These are phyloP conservation scores for Hyperoplus immaculatus DNA, from an alignment of 2,797 vertebrate genomes.

Conservation along the genomic window DNA sequence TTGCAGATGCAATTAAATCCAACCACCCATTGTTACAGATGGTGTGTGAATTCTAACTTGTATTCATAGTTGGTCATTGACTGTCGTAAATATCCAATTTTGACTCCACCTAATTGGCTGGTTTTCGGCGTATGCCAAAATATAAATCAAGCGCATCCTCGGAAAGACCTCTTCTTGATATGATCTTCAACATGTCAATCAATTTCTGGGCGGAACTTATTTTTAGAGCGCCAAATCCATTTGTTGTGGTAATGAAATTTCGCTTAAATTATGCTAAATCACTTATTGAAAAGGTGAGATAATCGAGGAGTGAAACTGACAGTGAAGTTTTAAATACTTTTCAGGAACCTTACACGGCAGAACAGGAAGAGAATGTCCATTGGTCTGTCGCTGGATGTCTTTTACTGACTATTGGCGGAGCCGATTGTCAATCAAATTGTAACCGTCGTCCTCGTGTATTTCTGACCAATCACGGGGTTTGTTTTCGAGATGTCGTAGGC, in stretches of 20 bases:
- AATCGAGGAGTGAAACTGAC: rapidly evolving
- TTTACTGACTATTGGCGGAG: constrained; percentile 47
- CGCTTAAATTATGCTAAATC: background rate
- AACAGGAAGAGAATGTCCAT: constrained; percentile 66
- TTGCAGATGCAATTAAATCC: background rate
- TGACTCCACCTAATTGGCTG: background rate
- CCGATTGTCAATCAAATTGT: constrained; percentile 56
- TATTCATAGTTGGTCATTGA: background rate
- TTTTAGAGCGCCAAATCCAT: background rate
- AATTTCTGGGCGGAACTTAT: constrained; percentile 36
- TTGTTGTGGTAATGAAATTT: background rate
- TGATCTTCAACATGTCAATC: constrained; percentile 58
- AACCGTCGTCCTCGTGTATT: constrained; percentile 24
- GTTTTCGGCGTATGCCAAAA: background rate
- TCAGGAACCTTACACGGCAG: background rate
- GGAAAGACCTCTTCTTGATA: constrained; percentile 31
- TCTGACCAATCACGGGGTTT: constrained; percentile 80
- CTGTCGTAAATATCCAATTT: rapidly evolving
- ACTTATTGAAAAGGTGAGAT: rapidly evolving
- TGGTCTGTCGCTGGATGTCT: constrained; percentile 55
- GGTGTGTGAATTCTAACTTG: rapidly evolving
- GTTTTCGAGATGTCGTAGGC: constrained; percentile 84
- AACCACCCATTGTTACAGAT: rapidly evolving
- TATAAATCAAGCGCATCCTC: background rate
- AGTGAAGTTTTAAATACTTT: background rate